Evolutionary conservation across 2,797 vertebrate species (phyloP).

Genomic region (Rhincodon typus): DNA sequence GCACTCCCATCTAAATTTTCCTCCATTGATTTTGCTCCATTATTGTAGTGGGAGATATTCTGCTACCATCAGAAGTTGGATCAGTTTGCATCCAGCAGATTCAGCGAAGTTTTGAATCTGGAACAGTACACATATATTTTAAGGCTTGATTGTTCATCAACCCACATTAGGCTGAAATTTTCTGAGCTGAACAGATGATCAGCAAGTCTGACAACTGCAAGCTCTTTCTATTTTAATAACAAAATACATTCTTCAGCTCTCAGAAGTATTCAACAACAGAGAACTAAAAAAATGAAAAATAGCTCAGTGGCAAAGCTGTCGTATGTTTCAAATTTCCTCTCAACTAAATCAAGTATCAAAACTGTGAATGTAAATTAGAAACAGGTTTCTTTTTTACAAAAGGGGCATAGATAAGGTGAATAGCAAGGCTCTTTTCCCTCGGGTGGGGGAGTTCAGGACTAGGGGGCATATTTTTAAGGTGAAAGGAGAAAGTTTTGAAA

Average conservation of each 20-base stretch:
- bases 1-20: not conserved
- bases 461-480: too few species aligned
- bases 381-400: not conserved
- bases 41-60: not conserved
- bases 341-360: constrained; percentile 24
- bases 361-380: constrained; percentile 22
- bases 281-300: constrained; percentile 29
- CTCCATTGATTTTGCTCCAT: not conserved
- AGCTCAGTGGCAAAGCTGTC: constrained; percentile 24
- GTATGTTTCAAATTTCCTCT: constrained; percentile 35
- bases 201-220: constrained; percentile 16
- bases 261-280: constrained; percentile 10
- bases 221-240: constrained; percentile 1
- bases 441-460: too few species aligned
- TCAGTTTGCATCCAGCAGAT: not conserved
- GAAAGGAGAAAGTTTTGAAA: too few species aligned
- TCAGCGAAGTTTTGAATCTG: not conserved
- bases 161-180: not conserved
- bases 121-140: not conserved
- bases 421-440: too few species aligned
- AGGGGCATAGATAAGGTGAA: too few species aligned
- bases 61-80: not conserved
- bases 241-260: not conserved
- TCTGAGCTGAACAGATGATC: not conserved
- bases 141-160: not conserved